Conservation (phyloP, 2,888 invertebrate genomes). For the Azorinus chamasolen region DNA sequence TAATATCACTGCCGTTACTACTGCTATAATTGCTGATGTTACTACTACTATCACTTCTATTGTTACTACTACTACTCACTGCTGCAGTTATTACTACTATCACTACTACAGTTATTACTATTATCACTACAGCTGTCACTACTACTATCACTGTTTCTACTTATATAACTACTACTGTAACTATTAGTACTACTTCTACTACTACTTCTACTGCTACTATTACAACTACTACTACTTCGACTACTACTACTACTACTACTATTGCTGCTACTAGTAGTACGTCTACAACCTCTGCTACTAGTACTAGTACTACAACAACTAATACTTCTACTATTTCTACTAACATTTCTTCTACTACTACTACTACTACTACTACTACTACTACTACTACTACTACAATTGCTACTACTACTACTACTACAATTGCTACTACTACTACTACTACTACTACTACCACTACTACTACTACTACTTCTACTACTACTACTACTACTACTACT, state of each 20-base stretch:
- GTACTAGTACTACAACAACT: neutral
- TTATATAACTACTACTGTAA: neutral
- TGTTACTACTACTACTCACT: slow-evolving; percentile 15
- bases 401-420: no score
- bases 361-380: slow-evolving; percentile 8
- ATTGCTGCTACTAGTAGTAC: neutral
- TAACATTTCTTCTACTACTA: no score
- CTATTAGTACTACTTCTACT: neutral
- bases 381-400: no score
- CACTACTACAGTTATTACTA: slow-evolving; percentile 2
- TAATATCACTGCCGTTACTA: neutral
- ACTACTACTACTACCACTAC: slow-evolving; percentile 13
- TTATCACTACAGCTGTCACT: neutral
- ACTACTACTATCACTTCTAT: slow-evolving; percentile 10
- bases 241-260: neutral
- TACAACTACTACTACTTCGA: neutral
- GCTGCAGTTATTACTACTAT: slow-evolving; percentile 9
- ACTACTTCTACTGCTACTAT: neutral
- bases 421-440: no score
- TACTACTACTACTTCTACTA: slow-evolving; percentile 6
- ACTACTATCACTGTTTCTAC: neutral
- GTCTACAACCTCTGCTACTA: neutral
- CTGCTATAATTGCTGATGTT: neutral
- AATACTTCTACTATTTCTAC: neutral
- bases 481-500: slow-evolving; percentile 5